Evolutionary conservation across 1,140 invertebrate species (phyloP), one percentile per base, ranked within the genome.

Genomic region (Ostrea denselamellosa): DNA sequence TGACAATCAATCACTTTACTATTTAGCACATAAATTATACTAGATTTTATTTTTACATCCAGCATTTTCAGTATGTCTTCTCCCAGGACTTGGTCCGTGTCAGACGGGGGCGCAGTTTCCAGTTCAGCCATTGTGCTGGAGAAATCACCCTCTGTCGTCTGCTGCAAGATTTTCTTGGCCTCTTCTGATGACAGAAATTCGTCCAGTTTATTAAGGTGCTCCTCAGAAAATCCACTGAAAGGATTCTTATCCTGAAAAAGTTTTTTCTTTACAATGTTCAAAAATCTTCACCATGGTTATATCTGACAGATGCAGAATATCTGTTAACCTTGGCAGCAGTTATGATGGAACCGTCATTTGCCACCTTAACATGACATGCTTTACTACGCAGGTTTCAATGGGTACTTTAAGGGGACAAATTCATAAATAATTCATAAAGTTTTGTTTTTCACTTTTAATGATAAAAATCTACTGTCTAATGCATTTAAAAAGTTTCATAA

Each of bases 141-240:
- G 56, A 87, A 53, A 82, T 87, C n/a, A 82, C 83, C 84, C 58
- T 89, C 52, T 82, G 53, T 77, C 93, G 96, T 96, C 91, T 96
- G 95, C 53, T 96, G 96, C 34, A 96, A 93, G 87, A 96, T 95
- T 91, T 96, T 95, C 87, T 95, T 96, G 5, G 96, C 96, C 90
- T 96, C 95, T 93, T 96, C 96, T 34, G 96, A 96, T 87, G 96
- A 95, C 5, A 96, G 89, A 34, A 96, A 96, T 83, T 95, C 96
- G 91, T 96, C 96, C 54, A 96, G 91, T 88, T 95, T 94, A 89
- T 96, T 95, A 86, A 96, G 91, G 62, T 96, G 96, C 89, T 96
- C 96, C 71, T 96, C 95, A 93, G 96, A 96, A 93, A 96, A 95
- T 89, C 96, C 95, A 93, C 95, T 95, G 88, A 96, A 96, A 85